Percentiles rank a stretch among this genome's conserved stretches.
phyloP scores from a whole-genome alignment of 2,888 invertebrate genomes.

The Torymus aiolomorphi region DNA sequence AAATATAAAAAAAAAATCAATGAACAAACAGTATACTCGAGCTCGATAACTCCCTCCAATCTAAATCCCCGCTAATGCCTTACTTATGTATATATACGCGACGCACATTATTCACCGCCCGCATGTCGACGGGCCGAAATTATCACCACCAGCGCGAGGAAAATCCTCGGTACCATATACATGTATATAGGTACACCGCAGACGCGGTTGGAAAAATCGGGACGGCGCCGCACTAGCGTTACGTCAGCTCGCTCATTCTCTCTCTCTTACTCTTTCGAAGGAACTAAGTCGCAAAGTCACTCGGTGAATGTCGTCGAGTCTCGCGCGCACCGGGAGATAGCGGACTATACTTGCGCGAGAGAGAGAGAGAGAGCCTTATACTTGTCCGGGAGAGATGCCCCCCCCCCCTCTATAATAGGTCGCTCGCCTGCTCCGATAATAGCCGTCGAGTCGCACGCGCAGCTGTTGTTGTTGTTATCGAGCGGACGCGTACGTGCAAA shows the following conservation, averaged over 20 bases:
- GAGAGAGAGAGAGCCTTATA: not conserved
- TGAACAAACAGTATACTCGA: no score
- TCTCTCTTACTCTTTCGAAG: conserved; percentile 14
- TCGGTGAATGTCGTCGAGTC: conserved; percentile 58
- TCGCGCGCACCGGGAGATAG: conserved; percentile 34
- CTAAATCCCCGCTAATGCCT: no score
- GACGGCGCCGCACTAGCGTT: not conserved
- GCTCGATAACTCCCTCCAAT: no score
- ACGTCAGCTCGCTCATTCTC: conserved; percentile 12
- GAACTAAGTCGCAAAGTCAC: conserved; percentile 51
- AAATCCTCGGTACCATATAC: no score
- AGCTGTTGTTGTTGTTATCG: not conserved
- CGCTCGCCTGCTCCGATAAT: no score
- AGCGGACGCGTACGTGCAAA: conserved; percentile 39
- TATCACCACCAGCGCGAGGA: no score
- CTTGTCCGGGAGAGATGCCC: conserved; percentile 6
- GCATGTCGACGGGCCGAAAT: no score
- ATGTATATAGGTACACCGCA: no score
- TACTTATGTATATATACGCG: no score
- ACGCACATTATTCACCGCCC: no score
- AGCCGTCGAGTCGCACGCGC: no score
- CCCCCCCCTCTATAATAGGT: conserved; percentile 18
- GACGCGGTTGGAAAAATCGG: not conserved
- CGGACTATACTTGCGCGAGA: not conserved
- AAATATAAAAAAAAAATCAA: no score